These are phyloP conservation scores for Microhierax caerulescens DNA, from an alignment of 2,797 vertebrate genomes.

Conservation along the genomic window DNA sequence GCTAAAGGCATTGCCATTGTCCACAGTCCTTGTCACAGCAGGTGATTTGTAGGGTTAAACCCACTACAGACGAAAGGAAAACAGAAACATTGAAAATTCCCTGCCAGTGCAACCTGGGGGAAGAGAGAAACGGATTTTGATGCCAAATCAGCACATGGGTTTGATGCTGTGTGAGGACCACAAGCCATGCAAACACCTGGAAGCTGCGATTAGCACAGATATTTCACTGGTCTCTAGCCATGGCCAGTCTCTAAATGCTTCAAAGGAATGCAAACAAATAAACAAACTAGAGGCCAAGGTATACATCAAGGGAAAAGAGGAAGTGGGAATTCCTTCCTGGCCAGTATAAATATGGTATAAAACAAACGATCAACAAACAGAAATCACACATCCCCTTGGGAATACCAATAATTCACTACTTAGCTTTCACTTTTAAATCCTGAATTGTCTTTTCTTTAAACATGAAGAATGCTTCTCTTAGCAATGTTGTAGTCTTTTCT, in stretches of 20 bases:
- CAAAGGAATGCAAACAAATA: slow-evolving; percentile 43
- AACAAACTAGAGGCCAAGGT: not conserved
- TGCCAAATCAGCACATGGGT: not conserved
- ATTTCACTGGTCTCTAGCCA: slow-evolving; percentile 19
- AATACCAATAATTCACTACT: not conserved
- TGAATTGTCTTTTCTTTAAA: not conserved
- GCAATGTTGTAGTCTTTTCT: not conserved
- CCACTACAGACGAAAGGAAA: not conserved
- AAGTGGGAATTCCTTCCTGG: slow-evolving; percentile 9
- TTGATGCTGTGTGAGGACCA: not conserved
- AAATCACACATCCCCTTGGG: not conserved
- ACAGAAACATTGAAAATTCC: not conserved
- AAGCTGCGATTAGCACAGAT: not conserved
- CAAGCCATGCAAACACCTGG: not conserved
- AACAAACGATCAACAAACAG: slow-evolving; percentile 30
- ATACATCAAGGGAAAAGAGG: not conserved
- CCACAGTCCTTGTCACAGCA: not conserved
- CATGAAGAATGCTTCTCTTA: not conserved
- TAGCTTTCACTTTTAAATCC: not conserved
- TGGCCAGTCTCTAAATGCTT: not conserved
- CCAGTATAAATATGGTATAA: not conserved
- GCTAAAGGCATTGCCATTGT: not conserved
- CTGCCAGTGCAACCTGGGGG: not conserved
- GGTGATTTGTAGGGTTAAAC: not conserved
- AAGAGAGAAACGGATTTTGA: not conserved